phyloP scores from a whole-genome alignment of 2,888 invertebrate genomes.

The Tenthredo mesomela region DNA sequence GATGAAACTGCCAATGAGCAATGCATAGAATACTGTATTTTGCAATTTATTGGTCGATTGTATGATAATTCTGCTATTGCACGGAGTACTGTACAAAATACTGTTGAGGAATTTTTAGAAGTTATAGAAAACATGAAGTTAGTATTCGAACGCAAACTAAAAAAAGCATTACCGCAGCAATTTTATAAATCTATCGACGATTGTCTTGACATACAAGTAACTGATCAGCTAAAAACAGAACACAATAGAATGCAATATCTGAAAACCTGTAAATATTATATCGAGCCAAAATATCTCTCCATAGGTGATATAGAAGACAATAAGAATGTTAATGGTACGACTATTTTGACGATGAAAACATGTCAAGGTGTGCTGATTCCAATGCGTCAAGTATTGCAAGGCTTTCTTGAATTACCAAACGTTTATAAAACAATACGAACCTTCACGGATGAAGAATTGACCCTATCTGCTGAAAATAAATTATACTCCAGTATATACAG shows the following conservation, averaged over 20 bases:
- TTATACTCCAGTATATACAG: too few species aligned
- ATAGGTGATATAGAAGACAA: constrained; percentile 7
- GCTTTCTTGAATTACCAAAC: constrained; percentile 51
- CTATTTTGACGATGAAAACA: background rate
- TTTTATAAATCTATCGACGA: background rate
- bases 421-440: constrained; percentile 46
- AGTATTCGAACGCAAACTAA: background rate
- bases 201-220: background rate
- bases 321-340: background rate
- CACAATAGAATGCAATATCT: background rate
- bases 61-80: constrained; percentile 1
- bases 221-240: background rate
- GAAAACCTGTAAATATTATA: background rate
- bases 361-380: constrained; percentile 23
- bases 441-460: constrained; percentile 35
- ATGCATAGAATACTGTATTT: background rate
- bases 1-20: background rate
- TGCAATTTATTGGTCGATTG: background rate
- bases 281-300: background rate
- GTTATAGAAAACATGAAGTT: background rate
- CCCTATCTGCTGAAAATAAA: background rate
- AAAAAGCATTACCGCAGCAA: background rate
- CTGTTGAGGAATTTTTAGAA: background rate
- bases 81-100: background rate
- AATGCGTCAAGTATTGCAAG: constrained; percentile 45